phyloP scores from a whole-genome alignment of 2,113 vertebrate species.

The Esox niger region DNA sequence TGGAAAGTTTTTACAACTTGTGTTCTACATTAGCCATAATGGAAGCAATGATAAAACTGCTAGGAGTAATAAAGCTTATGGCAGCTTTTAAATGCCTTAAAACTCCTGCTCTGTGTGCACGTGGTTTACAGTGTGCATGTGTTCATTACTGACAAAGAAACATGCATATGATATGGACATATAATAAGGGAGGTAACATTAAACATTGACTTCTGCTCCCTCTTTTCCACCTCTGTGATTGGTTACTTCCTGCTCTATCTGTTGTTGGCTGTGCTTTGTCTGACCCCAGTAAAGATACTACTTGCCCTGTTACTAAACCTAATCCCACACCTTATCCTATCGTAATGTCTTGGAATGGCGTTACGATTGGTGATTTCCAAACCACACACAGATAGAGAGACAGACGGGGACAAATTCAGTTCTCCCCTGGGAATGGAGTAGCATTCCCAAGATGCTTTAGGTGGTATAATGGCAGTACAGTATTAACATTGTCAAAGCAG shows the following conservation, averaged over 20 bases:
- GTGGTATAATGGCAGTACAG: conserved; percentile 13
- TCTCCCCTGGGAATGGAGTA: background rate
- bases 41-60: background rate
- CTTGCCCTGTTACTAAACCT: background rate
- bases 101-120: background rate
- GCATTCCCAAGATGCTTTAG: conserved; percentile 38
- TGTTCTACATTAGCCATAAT: background rate
- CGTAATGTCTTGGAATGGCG: too few relatives aligned
- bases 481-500: conserved; percentile 43
- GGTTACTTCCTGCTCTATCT: conserved; percentile 24
- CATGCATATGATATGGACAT: conserved; percentile 3
- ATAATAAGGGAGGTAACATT: background rate
- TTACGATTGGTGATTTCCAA: background rate
- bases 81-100: conserved; percentile 1
- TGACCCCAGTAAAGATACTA: conserved; percentile 18
- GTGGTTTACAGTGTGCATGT: too few relatives aligned
- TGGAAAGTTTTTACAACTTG: background rate
- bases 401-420: background rate
- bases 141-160: too few relatives aligned
- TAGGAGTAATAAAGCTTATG: background rate
- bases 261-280: conserved; percentile 1
- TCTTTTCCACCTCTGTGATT: background rate
- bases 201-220: background rate
- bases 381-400: background rate
- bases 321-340: conserved; percentile 6